Conservation (phyloP, 2,888 invertebrate genomes). For the Margaritifera margaritifera region DNA sequence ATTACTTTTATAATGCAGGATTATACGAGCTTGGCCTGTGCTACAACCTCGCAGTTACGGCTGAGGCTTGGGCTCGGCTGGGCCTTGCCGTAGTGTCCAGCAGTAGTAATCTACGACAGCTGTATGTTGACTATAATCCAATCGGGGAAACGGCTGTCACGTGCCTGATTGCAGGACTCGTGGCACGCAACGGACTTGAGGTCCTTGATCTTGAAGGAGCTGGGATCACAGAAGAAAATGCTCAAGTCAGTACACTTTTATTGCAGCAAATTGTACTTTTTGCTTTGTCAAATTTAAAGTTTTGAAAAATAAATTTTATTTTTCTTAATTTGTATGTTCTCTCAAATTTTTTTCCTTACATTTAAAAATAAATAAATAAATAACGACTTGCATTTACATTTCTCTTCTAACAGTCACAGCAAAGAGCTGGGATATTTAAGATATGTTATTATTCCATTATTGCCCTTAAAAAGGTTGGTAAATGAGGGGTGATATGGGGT, state of each 20-base stretch:
- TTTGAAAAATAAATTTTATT: too few relatives aligned
- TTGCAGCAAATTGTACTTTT: background rate
- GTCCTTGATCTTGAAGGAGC: conserved; percentile 64
- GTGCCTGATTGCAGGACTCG: conserved; percentile 59
- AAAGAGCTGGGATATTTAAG: too few relatives aligned
- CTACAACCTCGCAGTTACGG: conserved; percentile 59
- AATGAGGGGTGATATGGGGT: too few relatives aligned
- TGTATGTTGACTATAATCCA: conserved; percentile 65
- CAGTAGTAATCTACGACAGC: conserved; percentile 43
- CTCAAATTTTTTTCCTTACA: too few relatives aligned
- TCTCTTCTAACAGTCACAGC: too few relatives aligned
- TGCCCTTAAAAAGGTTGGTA: too few relatives aligned
- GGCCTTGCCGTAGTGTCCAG: conserved; percentile 61
- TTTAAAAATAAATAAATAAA: too few relatives aligned
- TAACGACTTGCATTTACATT: too few relatives aligned
- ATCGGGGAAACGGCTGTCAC: conserved; percentile 61
- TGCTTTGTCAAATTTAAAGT: too few relatives aligned
- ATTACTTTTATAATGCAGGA: conserved; percentile 43
- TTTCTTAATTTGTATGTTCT: too few relatives aligned
- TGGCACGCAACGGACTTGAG: conserved; percentile 56
- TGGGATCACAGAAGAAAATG: conserved; percentile 58
- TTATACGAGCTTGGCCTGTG: conserved; percentile 64
- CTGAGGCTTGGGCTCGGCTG: conserved; percentile 61
- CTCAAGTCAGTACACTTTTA: conserved; percentile 46
- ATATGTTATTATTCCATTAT: too few relatives aligned